Conservation (phyloP, 2,113 vertebrate genomes). For the Syngnathus typhle region DNA sequence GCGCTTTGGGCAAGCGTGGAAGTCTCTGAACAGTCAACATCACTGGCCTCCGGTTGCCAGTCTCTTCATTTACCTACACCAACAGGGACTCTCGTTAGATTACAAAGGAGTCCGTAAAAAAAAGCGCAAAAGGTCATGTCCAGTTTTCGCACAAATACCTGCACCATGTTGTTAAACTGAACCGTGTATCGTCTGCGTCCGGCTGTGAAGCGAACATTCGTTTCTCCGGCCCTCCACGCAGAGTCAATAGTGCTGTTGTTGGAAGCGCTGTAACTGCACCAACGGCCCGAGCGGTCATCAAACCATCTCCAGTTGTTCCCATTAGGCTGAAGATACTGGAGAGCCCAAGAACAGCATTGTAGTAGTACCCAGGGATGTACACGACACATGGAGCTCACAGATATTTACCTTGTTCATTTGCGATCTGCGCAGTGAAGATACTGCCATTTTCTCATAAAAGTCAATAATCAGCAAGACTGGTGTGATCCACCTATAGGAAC, state of each 20-base stretch:
- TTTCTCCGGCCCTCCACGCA: conserved; percentile 88
- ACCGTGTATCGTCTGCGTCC: conserved; percentile 88
- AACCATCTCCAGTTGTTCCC: conserved; percentile 95
- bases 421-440: conserved; percentile 85
- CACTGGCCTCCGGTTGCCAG: conserved; percentile 85
- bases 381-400: neutral
- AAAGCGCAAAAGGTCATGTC: neutral
- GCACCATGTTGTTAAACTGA: conserved; percentile 94
- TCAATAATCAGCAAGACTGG: conserved; percentile 88
- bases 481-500: conserved; percentile 81
- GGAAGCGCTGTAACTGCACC: conserved; percentile 92
- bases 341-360: neutral
- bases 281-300: conserved; percentile 90
- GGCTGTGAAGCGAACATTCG: conserved; percentile 89
- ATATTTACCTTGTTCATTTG: conserved; percentile 86
- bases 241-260: conserved; percentile 93
- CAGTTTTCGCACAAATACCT: conserved; percentile 66
- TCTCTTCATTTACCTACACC: conserved; percentile 87
- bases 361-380: neutral
- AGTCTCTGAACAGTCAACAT: conserved; percentile 87
- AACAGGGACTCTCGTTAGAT: conserved; percentile 4
- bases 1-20: conserved; percentile 75
- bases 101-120: neutral
- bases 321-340: conserved; percentile 85
- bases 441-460: conserved; percentile 92